Percentiles rank a stretch among this genome's conserved stretches.
These are phyloP conservation scores for Lophius americanus DNA, from an alignment of 2,797 vertebrate genomes.

Conservation along the genomic window DNA sequence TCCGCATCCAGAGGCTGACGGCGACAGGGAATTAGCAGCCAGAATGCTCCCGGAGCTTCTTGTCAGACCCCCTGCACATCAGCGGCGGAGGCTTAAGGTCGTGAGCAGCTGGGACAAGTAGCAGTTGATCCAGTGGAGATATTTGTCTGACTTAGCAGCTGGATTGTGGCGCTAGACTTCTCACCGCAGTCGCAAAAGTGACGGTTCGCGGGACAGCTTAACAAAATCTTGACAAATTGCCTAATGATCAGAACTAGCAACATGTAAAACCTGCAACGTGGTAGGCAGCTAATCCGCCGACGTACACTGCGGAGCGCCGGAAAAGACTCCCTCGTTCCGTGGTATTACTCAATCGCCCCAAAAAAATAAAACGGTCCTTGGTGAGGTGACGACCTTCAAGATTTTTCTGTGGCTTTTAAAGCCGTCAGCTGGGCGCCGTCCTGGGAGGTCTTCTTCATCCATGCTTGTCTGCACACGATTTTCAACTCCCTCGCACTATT, in stretches of 20 bases:
- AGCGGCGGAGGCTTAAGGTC: slow-evolving; percentile 59
- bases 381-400: slow-evolving; percentile 54
- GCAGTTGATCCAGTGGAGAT: slow-evolving; percentile 61
- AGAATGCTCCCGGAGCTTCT: slow-evolving; percentile 61
- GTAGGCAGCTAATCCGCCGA: slow-evolving; percentile 11
- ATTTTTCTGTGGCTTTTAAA: slow-evolving; percentile 54
- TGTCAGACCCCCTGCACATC: slow-evolving; percentile 68
- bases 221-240: not conserved
- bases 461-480: slow-evolving; percentile 43
- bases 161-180: slow-evolving; percentile 16
- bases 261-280: not conserved
- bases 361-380: slow-evolving; percentile 13
- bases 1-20: slow-evolving; percentile 51
- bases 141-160: slow-evolving; percentile 43
- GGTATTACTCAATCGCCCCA: slow-evolving; percentile 32
- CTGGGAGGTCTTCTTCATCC: slow-evolving; percentile 52
- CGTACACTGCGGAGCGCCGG: not conserved
- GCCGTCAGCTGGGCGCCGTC: slow-evolving; percentile 57
- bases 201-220: slow-evolving; percentile 6
- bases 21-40: slow-evolving; percentile 70
- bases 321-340: slow-evolving; percentile 19
- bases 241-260: not conserved
- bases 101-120: slow-evolving; percentile 56
- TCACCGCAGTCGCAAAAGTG: not conserved
- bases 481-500: slow-evolving; percentile 40